Evolutionary conservation across 2,888 invertebrate species (phyloP), one percentile per base, ranked within the genome.

Genomic region (Caenorhabditis macrosperma): DNA sequence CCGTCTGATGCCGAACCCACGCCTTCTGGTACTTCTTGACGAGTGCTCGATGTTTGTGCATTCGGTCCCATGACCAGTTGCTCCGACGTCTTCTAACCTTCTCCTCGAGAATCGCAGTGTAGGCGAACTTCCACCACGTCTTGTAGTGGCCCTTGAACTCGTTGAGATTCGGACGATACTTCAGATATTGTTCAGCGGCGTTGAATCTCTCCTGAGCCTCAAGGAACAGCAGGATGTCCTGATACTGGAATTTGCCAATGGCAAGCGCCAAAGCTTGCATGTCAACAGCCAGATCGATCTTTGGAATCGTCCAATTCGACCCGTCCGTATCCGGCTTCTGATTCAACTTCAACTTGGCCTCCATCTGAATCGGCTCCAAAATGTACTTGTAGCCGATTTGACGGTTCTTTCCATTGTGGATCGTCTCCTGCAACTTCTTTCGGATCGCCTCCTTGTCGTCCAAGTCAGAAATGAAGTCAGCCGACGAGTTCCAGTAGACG

Each of bases 41-140:
- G 20, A 93, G 92, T 46, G 93, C 91, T 2, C 96, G 92, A 91
- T 98, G 96, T 0, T 92, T 86, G 59, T 93, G 92, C 92, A 99
- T 98, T 89, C 96, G 94, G 0, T 93, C 91, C 98, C 98, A 99
- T 60, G 95, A 93, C 96, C 97, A 99, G 91, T 96, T 95, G 4
- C 92, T 92, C 17, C 93, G 93, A 9, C 93, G 93, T 55, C 96
- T 93, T 48, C 93, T 92, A 0, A 96, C 94, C 44, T 94, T 94
- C 87, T 94, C 95, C 91, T 96, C 96, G 35, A 97, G 90, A 24
- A 97, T 92, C 84, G 95, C 94, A 0, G 91, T 94, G 90, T 95
- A 96, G 0, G 97, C 97, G 92, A 96, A 99, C 5, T 93, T 92
- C 99, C 99, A 99, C 94, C 94, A 94, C 91, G 93, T 91, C 90